Base-by-base conservation (phyloP, 2,113 vertebrate species). In the Callocephalon fimbriatum region DNA sequence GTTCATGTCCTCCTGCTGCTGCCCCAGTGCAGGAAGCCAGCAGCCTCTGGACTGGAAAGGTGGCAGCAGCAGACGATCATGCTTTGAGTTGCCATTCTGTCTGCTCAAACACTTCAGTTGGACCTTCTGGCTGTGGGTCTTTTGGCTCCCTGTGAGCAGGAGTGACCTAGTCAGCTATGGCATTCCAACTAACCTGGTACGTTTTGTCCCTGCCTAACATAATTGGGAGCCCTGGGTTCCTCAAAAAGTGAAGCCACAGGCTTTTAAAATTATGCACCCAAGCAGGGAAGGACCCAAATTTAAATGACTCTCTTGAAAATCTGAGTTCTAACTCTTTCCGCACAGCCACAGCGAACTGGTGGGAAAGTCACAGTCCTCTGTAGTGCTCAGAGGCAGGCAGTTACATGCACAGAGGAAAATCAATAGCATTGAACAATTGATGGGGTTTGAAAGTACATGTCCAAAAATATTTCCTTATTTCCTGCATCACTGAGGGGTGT, bases 261-360 rank as follows among this genome's bases (percentile, higher is more conserved):
- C 40, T 68, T 65, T 67, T 20, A 42, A 53, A 88, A 32, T 27
- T 17, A 8, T 7, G 12, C 16, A 48, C 10, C 9, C 44, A 7
- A 75, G 75, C 10, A 53, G 26, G 0, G 0, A 72, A 66, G 7
- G 9, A 66, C 15, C 11, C n/a, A 61, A 32, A 58, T 56, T 51
- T 29, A 50, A 81, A 84, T 38, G 12, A 18, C 8, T 25, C 22
- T 61, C 18, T 51, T 10, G 20, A 75, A 88, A 72, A 72, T 10
- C 51, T 61, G 26, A 35, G 6, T 67, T 59, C 38, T 51, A 51
- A 19, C 32, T 50, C 35, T 51, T 12, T 76, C 21, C 23, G 20
- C 19, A 32, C 10, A 37, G 12, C 27, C 47, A 13, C 3, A 61
- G 32, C 0, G 2, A 51, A 13, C 5, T 1, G 2, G 20, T 35